Evolutionary conservation across 2,888 invertebrate genomes (phyloP), one percentile per base, ranked within the genome.

Genomic region (Thelaira solivaga): DNA sequence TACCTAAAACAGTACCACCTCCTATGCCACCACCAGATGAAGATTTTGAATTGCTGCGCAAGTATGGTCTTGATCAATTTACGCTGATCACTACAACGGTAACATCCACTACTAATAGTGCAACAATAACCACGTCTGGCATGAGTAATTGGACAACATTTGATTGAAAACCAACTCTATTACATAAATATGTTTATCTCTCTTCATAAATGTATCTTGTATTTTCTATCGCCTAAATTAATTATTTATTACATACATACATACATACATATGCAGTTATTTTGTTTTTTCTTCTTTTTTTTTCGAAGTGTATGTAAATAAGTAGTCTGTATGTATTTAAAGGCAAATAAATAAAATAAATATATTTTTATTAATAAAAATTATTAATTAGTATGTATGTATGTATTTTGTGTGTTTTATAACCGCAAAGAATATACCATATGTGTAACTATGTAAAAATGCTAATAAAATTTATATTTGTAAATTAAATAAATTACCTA

Each of bases 41-140:
- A 73, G 89, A 89, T 69, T 87, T 86, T 57, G 89, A 89, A 80
- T 81, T 89, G 29, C 76, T 89, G 36, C 86, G 88, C 18, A 89
- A 89, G 82, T 89, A 89, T 78, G 89, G 89, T 45, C 80, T 89
- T 11, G 89, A 89, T 84, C 89, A 89, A 81, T 89, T 89, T 79
- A 84, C 86, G 1, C 76, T 89, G 47, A 85, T 84, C 20, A 83
- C 82, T 16, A 81, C 82, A 22, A 76, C 84, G 7, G 73, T 82
- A 41, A 62, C 69, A 16, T 13, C 82, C 43, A 81, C 80, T 2
- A 81, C 77, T 8, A 80, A 69, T 36, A 72, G 41, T 43, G 53
- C 72, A 51, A 67, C 72, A 34, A 65, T 74, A 47, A 80, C 75
- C 6, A 75, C 84, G 4, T 83, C 80, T 62, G 82, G 84, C 75